Evolutionary conservation across 1,140 invertebrate species (phyloP).

Genomic region (Drosophila ercepeae): DNA sequence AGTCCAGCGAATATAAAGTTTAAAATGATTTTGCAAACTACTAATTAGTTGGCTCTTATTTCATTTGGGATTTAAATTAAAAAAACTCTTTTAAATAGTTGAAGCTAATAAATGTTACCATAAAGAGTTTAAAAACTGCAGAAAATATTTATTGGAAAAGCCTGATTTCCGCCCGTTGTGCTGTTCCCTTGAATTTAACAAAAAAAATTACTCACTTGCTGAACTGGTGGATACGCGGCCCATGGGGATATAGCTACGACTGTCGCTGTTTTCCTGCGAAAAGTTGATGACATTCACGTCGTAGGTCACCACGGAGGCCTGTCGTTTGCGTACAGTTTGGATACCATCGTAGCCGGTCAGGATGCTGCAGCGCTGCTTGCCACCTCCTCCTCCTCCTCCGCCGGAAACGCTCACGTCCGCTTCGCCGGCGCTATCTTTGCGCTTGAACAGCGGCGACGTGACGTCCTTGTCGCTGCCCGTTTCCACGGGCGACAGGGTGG

Average conservation of each 20-base stretch:
- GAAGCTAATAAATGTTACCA: background rate
- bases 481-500: conserved; percentile 78
- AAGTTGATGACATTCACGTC: conserved; percentile 84
- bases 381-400: background rate
- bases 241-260: conserved; percentile 83
- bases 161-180: background rate
- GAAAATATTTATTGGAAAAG: background rate
- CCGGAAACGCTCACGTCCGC: conserved; percentile 63
- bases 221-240: conserved; percentile 83
- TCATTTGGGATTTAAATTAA: background rate
- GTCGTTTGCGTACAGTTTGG: conserved; percentile 75
- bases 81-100: background rate
- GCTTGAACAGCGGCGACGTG: conserved; percentile 74
- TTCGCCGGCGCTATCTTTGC: conserved; percentile 67
- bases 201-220: conserved; percentile 72
- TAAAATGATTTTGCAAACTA: too few relatives aligned
- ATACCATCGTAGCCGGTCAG: conserved; percentile 73
- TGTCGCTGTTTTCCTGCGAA: conserved; percentile 77
- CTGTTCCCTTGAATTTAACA: background rate
- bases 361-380: conserved; percentile 67
- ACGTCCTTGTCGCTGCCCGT: conserved; percentile 66
- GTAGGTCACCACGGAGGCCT: conserved; percentile 83
- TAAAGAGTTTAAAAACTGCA: background rate
- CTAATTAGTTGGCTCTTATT: too few relatives aligned
- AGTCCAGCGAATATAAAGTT: too few relatives aligned